Evolutionary conservation across 1,140 invertebrate species (phyloP).

Genomic region (Diorhabda elongata): DNA sequence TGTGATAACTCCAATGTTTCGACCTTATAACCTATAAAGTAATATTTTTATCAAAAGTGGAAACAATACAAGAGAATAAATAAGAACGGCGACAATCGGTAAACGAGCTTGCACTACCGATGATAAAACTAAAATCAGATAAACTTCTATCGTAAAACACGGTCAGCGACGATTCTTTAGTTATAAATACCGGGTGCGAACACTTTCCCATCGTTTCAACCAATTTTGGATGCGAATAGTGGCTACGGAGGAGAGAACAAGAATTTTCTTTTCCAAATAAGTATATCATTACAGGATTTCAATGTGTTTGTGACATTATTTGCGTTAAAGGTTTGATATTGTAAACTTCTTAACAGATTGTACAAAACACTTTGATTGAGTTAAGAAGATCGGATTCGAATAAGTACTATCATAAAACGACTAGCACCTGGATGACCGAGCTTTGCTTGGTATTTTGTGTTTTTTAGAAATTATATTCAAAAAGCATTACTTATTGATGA

Average conservation of each 20-base stretch:
- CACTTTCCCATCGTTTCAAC: constrained; percentile 16
- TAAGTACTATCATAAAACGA: too few relatives aligned
- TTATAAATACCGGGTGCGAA: constrained; percentile 20
- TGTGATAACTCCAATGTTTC: background rate
- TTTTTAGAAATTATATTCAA: too few relatives aligned
- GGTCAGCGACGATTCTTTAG: constrained; percentile 20
- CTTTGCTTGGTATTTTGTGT: too few relatives aligned
- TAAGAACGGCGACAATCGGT: constrained; percentile 11
- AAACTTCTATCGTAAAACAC: constrained; percentile 22
- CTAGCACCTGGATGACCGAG: too few relatives aligned
- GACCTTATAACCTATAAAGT: constrained; percentile 2
- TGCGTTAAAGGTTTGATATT: background rate
- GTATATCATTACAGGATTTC: constrained; percentile 14
- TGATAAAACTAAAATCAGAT: constrained; percentile 21
- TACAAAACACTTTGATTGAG: background rate
- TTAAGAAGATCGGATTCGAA: too few relatives aligned
- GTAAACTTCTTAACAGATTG: background rate
- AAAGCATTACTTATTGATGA: too few relatives aligned
- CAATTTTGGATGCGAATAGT: constrained; percentile 14
- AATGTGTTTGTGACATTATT: constrained; percentile 6
- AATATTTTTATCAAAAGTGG: background rate
- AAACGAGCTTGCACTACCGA: constrained; percentile 14
- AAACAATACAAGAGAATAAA: constrained; percentile 14
- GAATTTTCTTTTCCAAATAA: constrained; percentile 19
- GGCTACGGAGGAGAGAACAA: constrained; percentile 14